Conservation (phyloP, 2,113 vertebrate genomes). For the Morphnarchus princeps region DNA sequence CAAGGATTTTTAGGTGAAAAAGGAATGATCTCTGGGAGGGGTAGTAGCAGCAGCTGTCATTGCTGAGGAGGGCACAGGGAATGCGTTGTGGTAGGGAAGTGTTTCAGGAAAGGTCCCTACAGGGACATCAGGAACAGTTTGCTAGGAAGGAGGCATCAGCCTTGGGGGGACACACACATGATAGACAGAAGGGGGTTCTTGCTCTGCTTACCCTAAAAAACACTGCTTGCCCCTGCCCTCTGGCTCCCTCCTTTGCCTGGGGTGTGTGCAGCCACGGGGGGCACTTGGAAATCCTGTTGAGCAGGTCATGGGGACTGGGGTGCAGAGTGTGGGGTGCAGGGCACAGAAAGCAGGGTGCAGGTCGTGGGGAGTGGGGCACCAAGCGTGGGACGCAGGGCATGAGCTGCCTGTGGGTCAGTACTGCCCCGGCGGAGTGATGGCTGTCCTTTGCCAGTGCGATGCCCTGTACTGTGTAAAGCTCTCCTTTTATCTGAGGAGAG, state of each 20-base stretch:
- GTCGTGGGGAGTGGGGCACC: fast-evolving
- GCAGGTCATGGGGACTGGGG: background rate
- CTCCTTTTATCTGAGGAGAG: background rate
- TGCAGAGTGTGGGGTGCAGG: background rate
- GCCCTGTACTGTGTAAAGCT: background rate
- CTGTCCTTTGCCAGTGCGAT: background rate
- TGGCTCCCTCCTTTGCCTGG: background rate
- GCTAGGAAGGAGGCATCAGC: background rate
- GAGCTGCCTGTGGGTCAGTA: background rate
- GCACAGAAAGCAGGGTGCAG: background rate
- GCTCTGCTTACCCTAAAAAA: background rate
- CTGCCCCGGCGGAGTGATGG: background rate
- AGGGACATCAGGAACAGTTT: background rate
- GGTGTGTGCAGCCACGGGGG: background rate
- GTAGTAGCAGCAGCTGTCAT: fast-evolving
- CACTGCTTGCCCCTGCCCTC: background rate
- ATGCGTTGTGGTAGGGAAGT: background rate
- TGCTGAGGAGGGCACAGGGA: background rate
- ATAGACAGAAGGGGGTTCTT: background rate
- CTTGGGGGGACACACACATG: fast-evolving
- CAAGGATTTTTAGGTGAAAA: background rate
- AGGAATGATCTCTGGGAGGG: background rate
- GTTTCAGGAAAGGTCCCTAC: background rate
- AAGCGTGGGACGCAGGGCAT: background rate
- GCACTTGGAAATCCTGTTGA: background rate